These are phyloP conservation scores for Trichonephila clavipes DNA, from an alignment of 1,140 invertebrate species.

Conservation along the genomic window DNA sequence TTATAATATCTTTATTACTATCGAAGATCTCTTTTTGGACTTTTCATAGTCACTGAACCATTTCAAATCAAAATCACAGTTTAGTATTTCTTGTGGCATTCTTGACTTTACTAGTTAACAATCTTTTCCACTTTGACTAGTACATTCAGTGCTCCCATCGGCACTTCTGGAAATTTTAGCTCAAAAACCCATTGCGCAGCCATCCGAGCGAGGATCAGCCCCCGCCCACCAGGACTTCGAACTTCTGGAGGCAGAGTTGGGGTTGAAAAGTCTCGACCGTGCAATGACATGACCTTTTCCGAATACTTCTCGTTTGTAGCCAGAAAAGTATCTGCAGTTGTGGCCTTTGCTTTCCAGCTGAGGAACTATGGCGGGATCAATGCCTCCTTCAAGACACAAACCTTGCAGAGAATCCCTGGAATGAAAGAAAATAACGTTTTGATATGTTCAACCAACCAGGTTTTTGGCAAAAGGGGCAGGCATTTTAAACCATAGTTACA, in stretches of 20 bases:
- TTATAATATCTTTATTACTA: no score
- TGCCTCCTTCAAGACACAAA: constrained; percentile 80
- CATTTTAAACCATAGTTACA: no score
- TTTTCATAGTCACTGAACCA: no score
- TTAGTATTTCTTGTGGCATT: no score
- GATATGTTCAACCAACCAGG: no score
- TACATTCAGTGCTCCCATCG: background rate
- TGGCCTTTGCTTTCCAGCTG: constrained; percentile 79
- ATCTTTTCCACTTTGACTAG: no score
- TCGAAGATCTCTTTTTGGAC: no score
- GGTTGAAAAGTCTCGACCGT: constrained; percentile 77
- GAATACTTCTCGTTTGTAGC: constrained; percentile 78
- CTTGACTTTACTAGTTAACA: no score
- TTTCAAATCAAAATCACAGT: no score
- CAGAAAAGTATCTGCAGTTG: constrained; percentile 66
- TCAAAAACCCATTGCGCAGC: constrained; percentile 78
- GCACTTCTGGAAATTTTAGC: no score
- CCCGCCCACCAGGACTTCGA: constrained; percentile 76
- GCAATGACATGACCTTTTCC: constrained; percentile 81
- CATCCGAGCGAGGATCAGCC: constrained; percentile 79
- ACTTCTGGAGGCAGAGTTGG: no score
- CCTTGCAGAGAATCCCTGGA: constrained; percentile 63
- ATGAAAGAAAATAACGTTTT: background rate
- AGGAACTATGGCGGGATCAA: constrained; percentile 77
- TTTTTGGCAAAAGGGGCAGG: no score